Evolutionary conservation across 2,888 invertebrate species (phyloP).

Genomic region (Parasteatoda lunata): DNA sequence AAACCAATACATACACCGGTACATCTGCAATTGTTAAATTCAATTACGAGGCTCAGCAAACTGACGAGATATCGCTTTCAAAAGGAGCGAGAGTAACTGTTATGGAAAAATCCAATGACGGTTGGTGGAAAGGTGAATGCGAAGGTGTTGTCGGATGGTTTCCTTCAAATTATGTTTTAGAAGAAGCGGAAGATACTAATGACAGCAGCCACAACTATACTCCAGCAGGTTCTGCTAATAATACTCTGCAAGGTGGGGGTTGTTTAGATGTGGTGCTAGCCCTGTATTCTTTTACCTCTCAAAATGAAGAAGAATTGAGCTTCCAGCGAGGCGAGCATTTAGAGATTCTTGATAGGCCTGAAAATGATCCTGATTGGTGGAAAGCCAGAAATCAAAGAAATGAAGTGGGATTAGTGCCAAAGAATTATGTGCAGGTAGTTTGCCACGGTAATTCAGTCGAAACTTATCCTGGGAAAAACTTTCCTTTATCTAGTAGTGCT

Average conservation of each 20-base stretch:
- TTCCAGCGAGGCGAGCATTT: slow-evolving; percentile 97
- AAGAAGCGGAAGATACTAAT: slow-evolving; percentile 68
- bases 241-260: slow-evolving; percentile 57
- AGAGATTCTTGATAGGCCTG: slow-evolving; percentile 96
- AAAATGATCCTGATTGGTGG: slow-evolving; percentile 96
- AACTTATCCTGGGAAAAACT: slow-evolving; percentile 61
- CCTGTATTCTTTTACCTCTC: slow-evolving; percentile 83
- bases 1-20: slow-evolving; percentile 46
- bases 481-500: slow-evolving; percentile 62
- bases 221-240: slow-evolving; percentile 65
- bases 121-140: slow-evolving; percentile 94
- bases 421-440: slow-evolving; percentile 90
- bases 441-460: slow-evolving; percentile 58
- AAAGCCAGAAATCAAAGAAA: slow-evolving; percentile 95
- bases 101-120: slow-evolving; percentile 98
- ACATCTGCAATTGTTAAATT: slow-evolving; percentile 86
- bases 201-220: slow-evolving; percentile 66
- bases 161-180: slow-evolving; percentile 92
- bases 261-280: slow-evolving; percentile 93
- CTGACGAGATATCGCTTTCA: slow-evolving; percentile 93
- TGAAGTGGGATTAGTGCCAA: slow-evolving; percentile 93
- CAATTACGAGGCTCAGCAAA: slow-evolving; percentile 87
- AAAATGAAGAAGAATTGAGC: slow-evolving; percentile 95
- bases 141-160: slow-evolving; percentile 87
- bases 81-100: slow-evolving; percentile 96